Evolutionary conservation across 1,140 invertebrate species (phyloP).

Genomic region (Colletes latitarsis): DNA sequence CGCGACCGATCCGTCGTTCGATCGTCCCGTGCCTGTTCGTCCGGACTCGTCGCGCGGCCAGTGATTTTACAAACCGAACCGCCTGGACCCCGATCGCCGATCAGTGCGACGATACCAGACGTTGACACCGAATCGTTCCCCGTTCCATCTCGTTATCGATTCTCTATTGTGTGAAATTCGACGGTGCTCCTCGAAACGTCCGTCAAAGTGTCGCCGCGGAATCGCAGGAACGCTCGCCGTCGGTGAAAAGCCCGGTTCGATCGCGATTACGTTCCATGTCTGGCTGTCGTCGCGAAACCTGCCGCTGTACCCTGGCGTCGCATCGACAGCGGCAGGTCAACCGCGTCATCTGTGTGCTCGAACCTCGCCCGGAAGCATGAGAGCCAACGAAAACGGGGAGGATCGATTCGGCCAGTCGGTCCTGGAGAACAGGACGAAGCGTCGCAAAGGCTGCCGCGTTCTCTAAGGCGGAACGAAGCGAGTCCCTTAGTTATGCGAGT

Average conservation of each 20-base stretch:
- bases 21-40: not conserved
- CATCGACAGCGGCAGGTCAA: slow-evolving; percentile 45
- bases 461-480: not conserved
- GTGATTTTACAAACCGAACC: not conserved
- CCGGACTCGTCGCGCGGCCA: not conserved
- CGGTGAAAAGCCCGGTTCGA: not conserved
- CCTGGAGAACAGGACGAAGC: not conserved
- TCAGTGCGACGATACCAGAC: not conserved
- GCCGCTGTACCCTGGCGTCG: slow-evolving; percentile 35
- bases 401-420: not conserved
- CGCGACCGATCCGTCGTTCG: not conserved
- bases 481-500: not conserved
- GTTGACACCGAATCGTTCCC: too few species aligned
- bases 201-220: not conserved
- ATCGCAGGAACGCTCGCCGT: not conserved
- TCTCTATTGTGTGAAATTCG: too few species aligned
- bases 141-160: too few species aligned
- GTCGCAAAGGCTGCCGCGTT: not conserved
- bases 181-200: too few species aligned
- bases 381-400: not conserved
- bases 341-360: slow-evolving; percentile 9
- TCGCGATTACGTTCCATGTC: slow-evolving; percentile 2
- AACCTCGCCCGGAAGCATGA: not conserved
- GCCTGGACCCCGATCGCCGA: not conserved
- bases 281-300: not conserved